Evolutionary conservation across 2,888 invertebrate genomes (phyloP).

Genomic region (Schrankia costaestrigalis): DNA sequence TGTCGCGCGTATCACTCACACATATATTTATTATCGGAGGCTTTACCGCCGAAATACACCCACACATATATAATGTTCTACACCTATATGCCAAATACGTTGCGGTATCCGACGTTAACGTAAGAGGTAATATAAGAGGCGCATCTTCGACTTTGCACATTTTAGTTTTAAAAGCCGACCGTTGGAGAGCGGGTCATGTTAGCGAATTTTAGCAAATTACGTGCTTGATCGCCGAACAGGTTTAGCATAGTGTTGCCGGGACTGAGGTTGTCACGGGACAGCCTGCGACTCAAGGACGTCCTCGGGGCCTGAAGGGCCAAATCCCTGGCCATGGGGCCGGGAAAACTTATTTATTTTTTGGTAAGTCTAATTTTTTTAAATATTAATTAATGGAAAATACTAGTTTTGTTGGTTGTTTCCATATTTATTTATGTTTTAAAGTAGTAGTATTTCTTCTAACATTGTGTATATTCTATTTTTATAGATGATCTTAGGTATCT

Average conservation of each 20-base stretch:
- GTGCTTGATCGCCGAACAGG: slow-evolving; percentile 51
- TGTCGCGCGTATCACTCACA: slow-evolving; percentile 43
- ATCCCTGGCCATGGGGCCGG: slow-evolving; percentile 74
- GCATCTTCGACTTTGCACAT: slow-evolving; percentile 79
- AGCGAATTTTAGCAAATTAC: slow-evolving; percentile 57
- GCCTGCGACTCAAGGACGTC: slow-evolving; percentile 30
- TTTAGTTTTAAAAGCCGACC: slow-evolving; percentile 75
- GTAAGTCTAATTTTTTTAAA: slow-evolving; percentile 41
- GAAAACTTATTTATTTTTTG: slow-evolving; percentile 62
- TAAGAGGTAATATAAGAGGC: slow-evolving; percentile 80
- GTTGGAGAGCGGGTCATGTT: slow-evolving; percentile 71
- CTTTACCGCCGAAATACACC: slow-evolving; percentile 60
- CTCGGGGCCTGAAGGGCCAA: slow-evolving; percentile 54
- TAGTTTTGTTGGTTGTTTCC: no score
- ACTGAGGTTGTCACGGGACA: slow-evolving; percentile 34
- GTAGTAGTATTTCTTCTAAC: no score
- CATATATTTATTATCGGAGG: slow-evolving; percentile 37
- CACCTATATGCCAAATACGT: slow-evolving; percentile 73
- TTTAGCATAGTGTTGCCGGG: slow-evolving; percentile 49
- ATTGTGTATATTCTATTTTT: no score
- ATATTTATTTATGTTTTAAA: no score
- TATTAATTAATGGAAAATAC: neutral
- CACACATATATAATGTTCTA: slow-evolving; percentile 50
- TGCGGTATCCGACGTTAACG: slow-evolving; percentile 76
- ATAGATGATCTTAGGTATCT: no score